These are phyloP conservation scores for Seriola aureovittata DNA, from an alignment of 2,113 vertebrate genomes.

Conservation along the genomic window DNA sequence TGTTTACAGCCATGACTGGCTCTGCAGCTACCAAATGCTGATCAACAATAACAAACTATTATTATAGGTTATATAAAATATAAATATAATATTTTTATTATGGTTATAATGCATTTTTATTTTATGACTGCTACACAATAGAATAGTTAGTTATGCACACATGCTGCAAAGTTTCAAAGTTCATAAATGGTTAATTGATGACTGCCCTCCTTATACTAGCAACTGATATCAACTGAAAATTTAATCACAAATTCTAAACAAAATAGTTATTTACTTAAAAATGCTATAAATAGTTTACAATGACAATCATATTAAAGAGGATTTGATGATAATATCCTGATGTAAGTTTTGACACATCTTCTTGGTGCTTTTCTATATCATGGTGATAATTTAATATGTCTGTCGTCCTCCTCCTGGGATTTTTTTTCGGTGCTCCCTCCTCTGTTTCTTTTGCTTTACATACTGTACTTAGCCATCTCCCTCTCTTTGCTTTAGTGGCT, in stretches of 20 bases:
- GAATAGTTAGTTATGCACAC: not conserved
- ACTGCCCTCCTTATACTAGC: slow-evolving; percentile 11
- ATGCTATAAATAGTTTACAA: not conserved
- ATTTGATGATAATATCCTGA: slow-evolving; percentile 7
- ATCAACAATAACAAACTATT: not conserved
- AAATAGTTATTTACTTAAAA: slow-evolving; percentile 30
- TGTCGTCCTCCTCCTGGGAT: slow-evolving; percentile 52
- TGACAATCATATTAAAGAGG: slow-evolving; percentile 6
- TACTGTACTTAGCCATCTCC: slow-evolving; percentile 60
- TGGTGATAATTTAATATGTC: slow-evolving; percentile 53
- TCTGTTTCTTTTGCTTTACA: slow-evolving; percentile 61
- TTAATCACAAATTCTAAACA: slow-evolving; percentile 16
- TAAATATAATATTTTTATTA: too few species aligned
- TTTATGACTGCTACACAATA: slow-evolving; percentile 4
- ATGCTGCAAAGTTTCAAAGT: slow-evolving; percentile 23
- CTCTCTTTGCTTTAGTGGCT: slow-evolving; percentile 75
- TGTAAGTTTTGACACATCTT: slow-evolving; percentile 13
- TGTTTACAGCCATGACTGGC: not conserved
- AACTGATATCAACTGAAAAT: slow-evolving; percentile 25
- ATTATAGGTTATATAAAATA: too few species aligned
- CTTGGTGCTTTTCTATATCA: slow-evolving; percentile 30
- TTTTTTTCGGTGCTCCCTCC: slow-evolving; percentile 29
- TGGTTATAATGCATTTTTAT: not conserved
- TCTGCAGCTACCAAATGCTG: not conserved
- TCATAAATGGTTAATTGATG: slow-evolving; percentile 49